These are phyloP conservation scores for Porites lobata DNA, from an alignment of 92 coral and sea anemone species.

Conservation along the genomic window DNA sequence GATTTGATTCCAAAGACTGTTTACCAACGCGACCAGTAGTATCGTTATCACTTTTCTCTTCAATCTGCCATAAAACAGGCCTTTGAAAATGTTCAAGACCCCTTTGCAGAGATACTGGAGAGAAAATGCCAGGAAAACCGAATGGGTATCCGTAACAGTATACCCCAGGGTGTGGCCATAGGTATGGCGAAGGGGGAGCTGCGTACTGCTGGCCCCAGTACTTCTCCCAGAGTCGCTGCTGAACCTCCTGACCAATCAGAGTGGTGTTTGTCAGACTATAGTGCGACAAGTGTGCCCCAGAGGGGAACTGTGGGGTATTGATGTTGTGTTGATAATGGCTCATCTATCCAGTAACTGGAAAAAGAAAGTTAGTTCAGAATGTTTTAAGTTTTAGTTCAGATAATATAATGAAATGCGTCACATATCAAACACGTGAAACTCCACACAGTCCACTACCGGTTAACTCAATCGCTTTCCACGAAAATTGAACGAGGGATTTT, in stretches of 20 bases:
- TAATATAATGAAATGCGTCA: too few relatives aligned
- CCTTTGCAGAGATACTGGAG: background rate
- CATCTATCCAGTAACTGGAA: slow-evolving; percentile 1
- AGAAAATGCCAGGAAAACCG: background rate
- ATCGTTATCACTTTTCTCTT: background rate
- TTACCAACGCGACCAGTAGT: background rate
- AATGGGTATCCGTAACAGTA: slow-evolving; percentile 12
- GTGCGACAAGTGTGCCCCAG: slow-evolving; percentile 39
- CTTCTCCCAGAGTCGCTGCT: slow-evolving; percentile 45
- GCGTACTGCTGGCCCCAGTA: slow-evolving; percentile 23
- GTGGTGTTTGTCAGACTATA: slow-evolving; percentile 50
- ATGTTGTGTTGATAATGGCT: slow-evolving; percentile 42
- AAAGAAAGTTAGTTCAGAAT: background rate
- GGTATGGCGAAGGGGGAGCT: background rate
- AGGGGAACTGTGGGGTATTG: slow-evolving; percentile 38
- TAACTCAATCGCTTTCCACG: too few relatives aligned
- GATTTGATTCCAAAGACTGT: background rate
- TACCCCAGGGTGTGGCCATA: slow-evolving; percentile 22
- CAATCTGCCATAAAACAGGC: background rate
- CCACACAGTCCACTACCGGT: too few relatives aligned
- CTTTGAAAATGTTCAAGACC: background rate
- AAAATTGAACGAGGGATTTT: too few relatives aligned
- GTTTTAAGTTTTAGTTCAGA: too few relatives aligned
- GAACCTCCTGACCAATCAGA: slow-evolving; percentile 43
- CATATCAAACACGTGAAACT: too few relatives aligned